Percentiles rank a stretch among this genome's conserved stretches.
These are phyloP conservation scores for Larimichthys crocea DNA, from an alignment of 2,113 vertebrate genomes.

Conservation along the genomic window DNA sequence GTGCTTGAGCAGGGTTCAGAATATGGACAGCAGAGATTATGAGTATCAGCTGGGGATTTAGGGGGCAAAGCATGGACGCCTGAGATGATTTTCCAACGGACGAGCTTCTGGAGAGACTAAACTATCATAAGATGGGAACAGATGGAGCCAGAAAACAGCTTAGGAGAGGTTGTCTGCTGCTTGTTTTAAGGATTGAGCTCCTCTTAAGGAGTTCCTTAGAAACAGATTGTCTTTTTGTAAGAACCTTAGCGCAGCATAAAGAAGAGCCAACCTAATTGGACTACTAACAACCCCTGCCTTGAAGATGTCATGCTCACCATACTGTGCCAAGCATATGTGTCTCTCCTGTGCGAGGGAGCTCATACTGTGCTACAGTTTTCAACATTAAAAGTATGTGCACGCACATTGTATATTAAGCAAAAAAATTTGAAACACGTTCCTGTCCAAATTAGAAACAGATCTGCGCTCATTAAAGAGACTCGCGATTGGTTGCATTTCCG, in stretches of 20 bases:
- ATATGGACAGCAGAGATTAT: constrained; percentile 62
- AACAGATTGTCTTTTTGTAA: constrained; percentile 77
- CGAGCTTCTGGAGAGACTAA: constrained; percentile 41
- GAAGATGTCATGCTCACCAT: constrained; percentile 30
- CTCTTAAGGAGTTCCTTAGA: constrained; percentile 70
- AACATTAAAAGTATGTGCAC: constrained; percentile 8
- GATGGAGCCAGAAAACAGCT: constrained; percentile 68
- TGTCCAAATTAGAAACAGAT: constrained; percentile 37
- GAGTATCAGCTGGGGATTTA: constrained; percentile 60
- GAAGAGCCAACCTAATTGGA: constrained; percentile 74
- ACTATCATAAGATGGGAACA: constrained; percentile 63
- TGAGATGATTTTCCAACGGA: constrained; percentile 45
- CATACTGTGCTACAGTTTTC: not conserved
- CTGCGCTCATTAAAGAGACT: constrained; percentile 43
- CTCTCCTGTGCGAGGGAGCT: not conserved
- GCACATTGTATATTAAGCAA: constrained; percentile 5
- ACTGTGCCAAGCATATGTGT: not conserved
- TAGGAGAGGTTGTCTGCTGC: constrained; percentile 62
- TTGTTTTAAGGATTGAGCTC: constrained; percentile 74
- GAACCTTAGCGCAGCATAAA: constrained; percentile 70
- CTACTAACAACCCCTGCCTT: constrained; percentile 52
- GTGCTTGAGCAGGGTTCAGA: constrained; percentile 41
- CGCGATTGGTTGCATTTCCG: constrained; percentile 56
- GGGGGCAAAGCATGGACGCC: constrained; percentile 28
- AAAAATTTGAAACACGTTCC: constrained; percentile 11